Evolutionary conservation across 2,113 vertebrate species (phyloP), one percentile per base, ranked within the genome.

Genomic region (Sula dactylatra): DNA sequence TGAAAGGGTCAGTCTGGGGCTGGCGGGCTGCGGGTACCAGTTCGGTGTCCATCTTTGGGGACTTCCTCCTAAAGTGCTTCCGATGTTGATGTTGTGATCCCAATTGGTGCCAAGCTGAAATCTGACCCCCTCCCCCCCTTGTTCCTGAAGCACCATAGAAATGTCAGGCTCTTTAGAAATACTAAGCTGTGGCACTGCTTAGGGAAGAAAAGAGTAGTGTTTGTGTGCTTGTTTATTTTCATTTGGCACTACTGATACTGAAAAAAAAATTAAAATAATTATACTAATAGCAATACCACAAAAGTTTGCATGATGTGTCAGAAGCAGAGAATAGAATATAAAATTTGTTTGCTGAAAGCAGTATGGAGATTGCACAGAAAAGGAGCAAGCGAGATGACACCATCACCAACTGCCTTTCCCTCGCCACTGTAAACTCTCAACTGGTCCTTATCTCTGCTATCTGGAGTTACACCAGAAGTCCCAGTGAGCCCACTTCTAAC

Each of bases 1-100:
- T 82, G 49, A 65, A 70, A 83, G 54, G n/a, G 62, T 56, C 21
- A 42, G 25, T 70, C n/a, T 54, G 56, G 27, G 38, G 40, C 18
- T 38, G n/a, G 18, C 0, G 9, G 21, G 32, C 52, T 76, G 71
- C 0, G 3, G 47, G 56, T 55, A 56, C 11, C 0, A 3, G 13
- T 59, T 36, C 1, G 7, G 21, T 45, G 67, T 72, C 80, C 52
- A 25, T 20, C 34, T 69, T 19, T 74, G 31, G 50, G 40, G 38
- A 44, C 12, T 54, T 62, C 11, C 10, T 42, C 17, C 26, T 24
- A 6, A 77, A 76, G 34, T 0, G 5, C 25, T 90, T 86, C 66
- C 1, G 3, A 16, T 52, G n/a, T 5, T 59, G 49, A 55, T 26
- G 27, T 10, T 59, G 55, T 85, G 82, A 40, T 16, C 42, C 7